These are phyloP conservation scores for Pseudolaguvia tuberculata DNA, from an alignment of 2,113 vertebrate species.

Conservation along the genomic window DNA sequence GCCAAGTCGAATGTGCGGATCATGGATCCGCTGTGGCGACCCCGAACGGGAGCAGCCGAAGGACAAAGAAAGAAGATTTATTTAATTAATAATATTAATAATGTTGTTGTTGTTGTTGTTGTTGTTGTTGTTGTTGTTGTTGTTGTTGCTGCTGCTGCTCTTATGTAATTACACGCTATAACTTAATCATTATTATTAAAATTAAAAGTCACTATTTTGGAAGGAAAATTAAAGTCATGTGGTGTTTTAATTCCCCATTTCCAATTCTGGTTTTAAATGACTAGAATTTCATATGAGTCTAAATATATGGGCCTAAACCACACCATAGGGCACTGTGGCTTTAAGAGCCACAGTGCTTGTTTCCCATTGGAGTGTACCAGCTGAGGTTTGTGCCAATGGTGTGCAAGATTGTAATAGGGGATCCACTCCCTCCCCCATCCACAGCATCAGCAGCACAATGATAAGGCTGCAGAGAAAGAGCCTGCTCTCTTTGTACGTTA, in stretches of 20 bases:
- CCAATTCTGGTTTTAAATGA: background rate
- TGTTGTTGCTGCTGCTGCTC: background rate
- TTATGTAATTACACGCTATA: background rate
- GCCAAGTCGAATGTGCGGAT: no score
- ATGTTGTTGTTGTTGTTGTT: background rate
- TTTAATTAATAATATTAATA: background rate
- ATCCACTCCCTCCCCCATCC: constrained; percentile 50
- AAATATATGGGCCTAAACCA: background rate
- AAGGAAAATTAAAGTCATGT: no score
- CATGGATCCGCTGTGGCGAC: no score
- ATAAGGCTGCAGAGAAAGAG: constrained; percentile 21
- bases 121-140: background rate
- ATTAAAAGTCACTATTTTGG: background rate
- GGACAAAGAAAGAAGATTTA: no score
- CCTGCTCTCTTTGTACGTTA: constrained; percentile 10
- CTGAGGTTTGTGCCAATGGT: constrained; percentile 53
- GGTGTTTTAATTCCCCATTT: background rate
- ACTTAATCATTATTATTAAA: no score
- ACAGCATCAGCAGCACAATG: constrained; percentile 32
- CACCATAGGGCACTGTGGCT: constrained; percentile 1
- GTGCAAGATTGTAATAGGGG: constrained; percentile 48
- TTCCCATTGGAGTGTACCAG: constrained; percentile 42
- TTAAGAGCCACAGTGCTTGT: constrained; percentile 11
- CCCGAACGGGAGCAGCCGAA: no score
- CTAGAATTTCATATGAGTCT: background rate